Evolutionary conservation across 1,140 invertebrate genomes (phyloP), one percentile per base, ranked within the genome.

Genomic region (Drosophila nigrodunni): DNA sequence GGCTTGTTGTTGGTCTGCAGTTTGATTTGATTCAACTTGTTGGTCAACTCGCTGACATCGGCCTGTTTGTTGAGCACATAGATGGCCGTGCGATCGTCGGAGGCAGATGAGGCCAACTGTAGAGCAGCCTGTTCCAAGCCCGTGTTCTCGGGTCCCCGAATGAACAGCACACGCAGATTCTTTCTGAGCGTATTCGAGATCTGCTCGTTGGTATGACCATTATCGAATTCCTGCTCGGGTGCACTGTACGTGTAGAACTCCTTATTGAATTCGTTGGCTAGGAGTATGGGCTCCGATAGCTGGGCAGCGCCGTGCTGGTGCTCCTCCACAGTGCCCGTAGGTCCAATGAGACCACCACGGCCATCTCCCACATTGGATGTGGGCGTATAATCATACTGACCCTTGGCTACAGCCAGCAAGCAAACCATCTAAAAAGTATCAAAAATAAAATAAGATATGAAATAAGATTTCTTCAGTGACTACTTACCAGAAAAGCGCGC

Each of bases 121-220:
- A 95, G 95, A 49, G 94, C 95, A 39, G 95, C 95, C 81, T 94
- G 94, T 34, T 95, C 94, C 46, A 91, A 57, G 4, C 77, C 88
- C 0, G 95, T 94, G 18, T 89, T 89, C 59, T 91, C 88, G 18
- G 96, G 96, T 25, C 96, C 96, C 94, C 96, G 96, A 92, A 97
- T 96, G 94, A 97, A 97, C 85, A 97, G 96, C 78, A 97, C 97
- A 90, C 96, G 96, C 93, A 96, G 96, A 92, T 96, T 96, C 80
- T 96, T 96, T 91, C 96, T 95, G 72, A 95, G 92, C 2, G 94
- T 93, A 9, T 74, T 81, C 9, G 69, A 58, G 43, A 83, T 77
- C 49, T 81, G 71, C 7, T 83, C 85, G 43, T 77, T 67, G 35
- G 67, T 44, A 1, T 61, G 69, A 0, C 52, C 52, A 55, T 85